Conservation (phyloP, 2,888 invertebrate genomes). For the Crioceris asparagi region DNA sequence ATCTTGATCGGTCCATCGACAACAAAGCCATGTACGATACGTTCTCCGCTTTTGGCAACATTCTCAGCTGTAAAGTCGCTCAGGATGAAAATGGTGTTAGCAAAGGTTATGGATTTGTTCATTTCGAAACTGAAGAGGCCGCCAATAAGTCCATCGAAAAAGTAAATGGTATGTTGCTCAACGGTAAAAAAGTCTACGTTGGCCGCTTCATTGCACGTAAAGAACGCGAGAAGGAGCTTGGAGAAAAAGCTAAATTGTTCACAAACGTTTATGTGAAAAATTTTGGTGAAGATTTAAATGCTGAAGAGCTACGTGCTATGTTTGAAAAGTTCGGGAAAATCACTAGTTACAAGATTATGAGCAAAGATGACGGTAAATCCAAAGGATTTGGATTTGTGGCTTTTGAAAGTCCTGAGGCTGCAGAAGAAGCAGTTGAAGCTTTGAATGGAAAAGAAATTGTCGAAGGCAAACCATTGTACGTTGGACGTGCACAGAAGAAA, state of each 20-base stretch:
- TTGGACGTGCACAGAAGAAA: slow-evolving; percentile 97
- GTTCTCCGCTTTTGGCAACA: slow-evolving; percentile 97
- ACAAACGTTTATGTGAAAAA: slow-evolving; percentile 99
- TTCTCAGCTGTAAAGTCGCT: slow-evolving; percentile 95
- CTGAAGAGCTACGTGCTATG: slow-evolving; percentile 80
- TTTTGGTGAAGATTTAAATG: slow-evolving; percentile 89
- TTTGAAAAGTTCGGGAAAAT: slow-evolving; percentile 89
- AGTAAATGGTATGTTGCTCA: slow-evolving; percentile 91
- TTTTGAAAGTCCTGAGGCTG: slow-evolving; percentile 91
- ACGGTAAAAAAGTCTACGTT: slow-evolving; percentile 96
- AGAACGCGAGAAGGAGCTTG: slow-evolving; percentile 95
- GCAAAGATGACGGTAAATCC: slow-evolving; percentile 85
- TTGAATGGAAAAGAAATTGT: slow-evolving; percentile 78
- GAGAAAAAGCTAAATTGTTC: slow-evolving; percentile 92
- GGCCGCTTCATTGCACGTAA: slow-evolving; percentile 97
- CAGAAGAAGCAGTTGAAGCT: slow-evolving; percentile 85
- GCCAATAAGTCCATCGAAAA: slow-evolving; percentile 96
- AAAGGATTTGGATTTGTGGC: slow-evolving; percentile 99
- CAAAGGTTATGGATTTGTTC: slow-evolving; percentile 97
- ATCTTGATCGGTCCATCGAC: slow-evolving; percentile 95
- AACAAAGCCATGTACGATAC: slow-evolving; percentile 99
- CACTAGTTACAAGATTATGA: slow-evolving; percentile 89
- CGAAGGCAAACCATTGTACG: slow-evolving; percentile 82
- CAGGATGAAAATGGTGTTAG: slow-evolving; percentile 91
- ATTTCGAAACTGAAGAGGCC: slow-evolving; percentile 97